Percentiles rank a stretch among this genome's conserved stretches.
Evolutionary conservation across 2,888 invertebrate genomes (phyloP).

Genomic region (Lasioglossum vierecki): DNA sequence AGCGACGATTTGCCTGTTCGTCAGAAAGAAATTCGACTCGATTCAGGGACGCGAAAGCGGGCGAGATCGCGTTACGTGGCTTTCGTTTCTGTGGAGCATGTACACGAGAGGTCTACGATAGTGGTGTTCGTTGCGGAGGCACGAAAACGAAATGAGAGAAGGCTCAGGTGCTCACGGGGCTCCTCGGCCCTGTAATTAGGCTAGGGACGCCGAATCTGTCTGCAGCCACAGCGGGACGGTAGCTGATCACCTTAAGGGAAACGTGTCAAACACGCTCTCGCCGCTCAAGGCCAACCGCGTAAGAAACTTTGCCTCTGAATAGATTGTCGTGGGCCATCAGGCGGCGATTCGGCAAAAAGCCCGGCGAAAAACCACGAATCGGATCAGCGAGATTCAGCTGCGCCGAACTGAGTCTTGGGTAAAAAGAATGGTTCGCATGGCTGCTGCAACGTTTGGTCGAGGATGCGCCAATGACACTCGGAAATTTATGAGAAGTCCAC

Average conservation of each 20-base stretch:
- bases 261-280: slow-evolving; percentile 65
- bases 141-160: slow-evolving; percentile 73
- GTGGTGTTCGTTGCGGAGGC: slow-evolving; percentile 61
- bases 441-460: not conserved
- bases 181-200: slow-evolving; percentile 76
- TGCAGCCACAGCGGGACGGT: slow-evolving; percentile 64
- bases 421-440: not conserved
- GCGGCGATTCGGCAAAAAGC: slow-evolving; percentile 3
- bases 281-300: slow-evolving; percentile 39
- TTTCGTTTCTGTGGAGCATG: slow-evolving; percentile 53
- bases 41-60: slow-evolving; percentile 29
- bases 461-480: not conserved
- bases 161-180: slow-evolving; percentile 70
- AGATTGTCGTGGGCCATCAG: slow-evolving; percentile 15
- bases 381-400: not conserved
- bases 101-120: slow-evolving; percentile 30
- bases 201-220: slow-evolving; percentile 75
- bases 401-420: not conserved
- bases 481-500: not conserved
- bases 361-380: not conserved
- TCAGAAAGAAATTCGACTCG: slow-evolving; percentile 38
- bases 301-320: slow-evolving; percentile 3
- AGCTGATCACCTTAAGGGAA: slow-evolving; percentile 67
- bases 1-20: not conserved
- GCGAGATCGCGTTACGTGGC: slow-evolving; percentile 53